Evolutionary conservation across 2,797 vertebrate genomes (phyloP).

Genomic region (Hylomyscus alleni): DNA sequence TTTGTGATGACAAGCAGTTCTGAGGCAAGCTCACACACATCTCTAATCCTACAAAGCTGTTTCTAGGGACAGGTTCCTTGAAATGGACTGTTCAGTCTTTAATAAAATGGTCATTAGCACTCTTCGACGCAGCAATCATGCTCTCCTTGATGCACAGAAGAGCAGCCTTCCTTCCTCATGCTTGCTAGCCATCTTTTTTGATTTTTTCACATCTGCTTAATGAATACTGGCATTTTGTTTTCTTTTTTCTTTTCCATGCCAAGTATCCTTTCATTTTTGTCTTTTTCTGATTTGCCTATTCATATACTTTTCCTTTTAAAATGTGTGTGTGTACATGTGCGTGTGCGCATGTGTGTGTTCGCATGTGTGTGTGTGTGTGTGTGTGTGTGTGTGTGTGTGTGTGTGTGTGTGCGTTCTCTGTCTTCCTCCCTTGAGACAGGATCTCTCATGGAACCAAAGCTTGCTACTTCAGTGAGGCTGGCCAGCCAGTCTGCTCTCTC

Average conservation of each 20-base stretch:
- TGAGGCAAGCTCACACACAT: neutral
- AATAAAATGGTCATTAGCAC: neutral
- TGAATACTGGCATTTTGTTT: neutral
- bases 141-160: neutral
- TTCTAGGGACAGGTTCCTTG: neutral
- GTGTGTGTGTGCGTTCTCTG: neutral
- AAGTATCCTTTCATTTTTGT: neutral
- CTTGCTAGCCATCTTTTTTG: neutral
- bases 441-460: neutral
- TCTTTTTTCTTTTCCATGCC: neutral
- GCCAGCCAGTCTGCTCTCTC: neutral
- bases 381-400: neutral
- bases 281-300: neutral
- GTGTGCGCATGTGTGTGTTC: neutral
- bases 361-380: neutral
- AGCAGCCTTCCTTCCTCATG: neutral
- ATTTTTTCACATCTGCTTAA: neutral
- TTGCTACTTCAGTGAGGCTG: neutral
- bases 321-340: neutral
- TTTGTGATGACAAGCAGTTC: neutral
- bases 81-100: neutral
- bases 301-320: neutral
- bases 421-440: neutral
- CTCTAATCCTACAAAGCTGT: neutral
- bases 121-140: neutral